Base-by-base conservation (phyloP, 2,888 invertebrate species). In the Diarsia dahlii region DNA sequence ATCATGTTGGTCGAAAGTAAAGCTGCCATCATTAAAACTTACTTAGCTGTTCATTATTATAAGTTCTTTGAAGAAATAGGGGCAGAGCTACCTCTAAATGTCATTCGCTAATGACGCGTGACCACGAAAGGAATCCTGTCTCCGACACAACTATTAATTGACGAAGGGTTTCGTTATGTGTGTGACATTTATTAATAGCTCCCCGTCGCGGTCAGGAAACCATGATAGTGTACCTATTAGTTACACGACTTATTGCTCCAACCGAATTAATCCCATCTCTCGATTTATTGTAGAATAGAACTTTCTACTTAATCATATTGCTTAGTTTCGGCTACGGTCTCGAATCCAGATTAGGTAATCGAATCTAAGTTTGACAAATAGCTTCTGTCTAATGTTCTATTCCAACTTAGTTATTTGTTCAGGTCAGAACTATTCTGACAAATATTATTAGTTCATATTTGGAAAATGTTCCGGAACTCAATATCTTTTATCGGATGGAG, bases 141-240 rank as follows among this genome's bases (percentile, higher is more conserved):
- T 87, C 74, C 86, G 90, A 90, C 92, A 90, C 88, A 88, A 87
- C 90, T 90, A 92, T 93, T 93, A 93, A 93, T 93, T 93, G 93
- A 91, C 92, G 89, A 86, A 89, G 87, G 88, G 85, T 79, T 83
- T 86, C 87, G 81, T 84, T 88, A 87, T 92, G 92, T 89, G 88
- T 86, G 87, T 89, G 94, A 91, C 93, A 88, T 89, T 91, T 92
- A 93, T 93, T 93, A 92, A 93, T 93, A 90, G 92, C 85, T 84
- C 84, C 46, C 78, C 67, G 76, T 78, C 68, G 77, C 72, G 77
- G 77, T 68, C 85, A 73, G 65, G 81, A 68, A 78, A 82, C 74
- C 76, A 78, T 69, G 62, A 71, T 65, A 72, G 69, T 80, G 66
- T 79, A 63, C 64, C 70, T 74, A 76, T 87, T 87, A 81, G 73